Conservation (phyloP, 2,113 vertebrate genomes). For the Poecilia latipinna region DNA sequence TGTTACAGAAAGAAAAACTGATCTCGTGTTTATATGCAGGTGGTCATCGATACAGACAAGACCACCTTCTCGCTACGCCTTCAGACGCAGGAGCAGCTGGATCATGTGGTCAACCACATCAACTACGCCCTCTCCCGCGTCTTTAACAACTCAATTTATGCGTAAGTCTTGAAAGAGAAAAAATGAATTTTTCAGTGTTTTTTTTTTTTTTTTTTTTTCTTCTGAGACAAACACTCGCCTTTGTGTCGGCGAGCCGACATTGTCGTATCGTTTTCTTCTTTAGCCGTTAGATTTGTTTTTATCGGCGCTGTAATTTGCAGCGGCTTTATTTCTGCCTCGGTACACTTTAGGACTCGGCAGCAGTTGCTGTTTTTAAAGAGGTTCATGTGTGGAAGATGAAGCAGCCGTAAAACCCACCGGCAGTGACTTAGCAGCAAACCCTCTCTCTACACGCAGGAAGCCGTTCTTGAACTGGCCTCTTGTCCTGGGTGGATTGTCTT, state of each 20-base stretch:
- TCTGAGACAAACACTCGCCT: slow-evolving; percentile 13
- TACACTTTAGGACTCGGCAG: slow-evolving; percentile 41
- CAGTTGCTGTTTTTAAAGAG: slow-evolving; percentile 23
- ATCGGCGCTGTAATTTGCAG: slow-evolving; percentile 36
- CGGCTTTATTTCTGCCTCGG: slow-evolving; percentile 42
- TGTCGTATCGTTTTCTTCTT: slow-evolving; percentile 29
- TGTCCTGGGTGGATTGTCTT: not conserved
- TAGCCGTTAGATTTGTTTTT: slow-evolving; percentile 41
- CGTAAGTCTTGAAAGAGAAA: slow-evolving; percentile 76
- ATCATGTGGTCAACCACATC: slow-evolving; percentile 85
- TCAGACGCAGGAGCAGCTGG: slow-evolving; percentile 84
- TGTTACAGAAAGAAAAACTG: not conserved
- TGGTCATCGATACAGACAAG: slow-evolving; percentile 91
- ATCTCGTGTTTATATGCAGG: slow-evolving; percentile 68
- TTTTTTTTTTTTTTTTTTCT: not conserved
- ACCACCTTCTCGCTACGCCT: slow-evolving; percentile 85
- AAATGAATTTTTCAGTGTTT: not conserved
- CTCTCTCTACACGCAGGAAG: slow-evolving; percentile 18
- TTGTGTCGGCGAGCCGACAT: slow-evolving; percentile 44
- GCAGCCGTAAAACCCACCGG: not conserved
- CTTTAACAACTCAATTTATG: slow-evolving; percentile 88
- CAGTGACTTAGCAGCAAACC: not conserved
- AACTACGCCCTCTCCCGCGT: slow-evolving; percentile 88
- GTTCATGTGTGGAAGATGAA: slow-evolving; percentile 9
- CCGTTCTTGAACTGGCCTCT: not conserved